Evolutionary conservation across 2,797 vertebrate species (phyloP), one percentile per base, ranked within the genome.

Genomic region (Manis javanica): DNA sequence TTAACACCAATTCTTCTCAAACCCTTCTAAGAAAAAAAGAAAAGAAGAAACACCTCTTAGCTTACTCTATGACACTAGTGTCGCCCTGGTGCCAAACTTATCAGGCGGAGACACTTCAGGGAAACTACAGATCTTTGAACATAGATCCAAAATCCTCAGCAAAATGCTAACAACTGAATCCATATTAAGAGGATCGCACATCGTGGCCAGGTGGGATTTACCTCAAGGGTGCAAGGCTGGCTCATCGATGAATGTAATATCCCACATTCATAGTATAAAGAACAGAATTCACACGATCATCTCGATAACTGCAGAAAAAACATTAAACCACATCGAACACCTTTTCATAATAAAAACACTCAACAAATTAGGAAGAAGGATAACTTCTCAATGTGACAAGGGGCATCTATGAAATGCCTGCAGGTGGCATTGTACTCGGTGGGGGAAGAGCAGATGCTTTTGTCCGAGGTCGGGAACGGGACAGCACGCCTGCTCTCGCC

Each of bases 341-440:
- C 7, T 1, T 5, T 12, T 29, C 13, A 1, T 1, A 1, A 2
- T 26, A 2, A 34, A 37, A 46, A 2, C 63, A 0, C 8, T 23
- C 9, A 1, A 19, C 18, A 37, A 5, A 3, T 5, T 1, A 4
- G 51, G 57, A 7, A 8, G 3, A 23, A 16, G 11, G 87, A 0
- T 14, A 16, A 1, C 3, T 1, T 34, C n/a, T 5, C 39, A 0
- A 0, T 0, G 0, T 2, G 39, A 14, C 5, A 0, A 1, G 18
- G 15, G 55, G 23, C 31, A 0, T 3, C 61, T 1, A 0, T 1
- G 24, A 24, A 18, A 14, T 39, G 0, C 15, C 51, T 1, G 0
- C 12, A 2, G 12, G 24, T 0, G 4, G 1, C 5, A 0, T 1
- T 4, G 0, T 2, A 0, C 7, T 1, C 16, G 0, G 3, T 0